Evolutionary conservation across 2,113 vertebrate species (phyloP).

Genomic region (Osmerus eperlanus): DNA sequence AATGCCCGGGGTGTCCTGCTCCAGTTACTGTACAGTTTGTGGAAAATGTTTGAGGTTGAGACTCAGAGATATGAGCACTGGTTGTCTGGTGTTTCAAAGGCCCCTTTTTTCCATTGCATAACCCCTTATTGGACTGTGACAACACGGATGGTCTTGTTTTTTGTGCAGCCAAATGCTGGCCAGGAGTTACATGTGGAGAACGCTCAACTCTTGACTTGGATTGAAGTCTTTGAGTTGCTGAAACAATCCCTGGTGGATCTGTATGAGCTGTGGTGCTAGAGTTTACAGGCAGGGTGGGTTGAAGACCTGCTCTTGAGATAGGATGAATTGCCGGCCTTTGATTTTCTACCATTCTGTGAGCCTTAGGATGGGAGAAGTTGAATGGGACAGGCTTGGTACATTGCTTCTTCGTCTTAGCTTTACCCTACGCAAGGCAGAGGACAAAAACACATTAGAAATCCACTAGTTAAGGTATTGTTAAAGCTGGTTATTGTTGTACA

Average conservation of each 20-base stretch:
- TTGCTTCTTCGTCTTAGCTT: conserved; percentile 63
- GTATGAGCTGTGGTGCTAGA: not conserved
- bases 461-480: no score
- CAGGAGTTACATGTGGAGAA: not conserved
- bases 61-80: not conserved
- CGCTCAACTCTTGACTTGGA: not conserved
- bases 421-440: conserved; percentile 53
- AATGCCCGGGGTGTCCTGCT: conserved; percentile 1
- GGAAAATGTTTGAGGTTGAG: not conserved
- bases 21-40: conserved; percentile 8
- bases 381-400: conserved; percentile 69
- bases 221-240: not conserved
- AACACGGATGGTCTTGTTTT: not conserved
- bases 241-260: conserved; percentile 17
- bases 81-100: conserved; percentile 6
- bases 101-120: not conserved
- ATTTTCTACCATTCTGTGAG: conserved; percentile 16
- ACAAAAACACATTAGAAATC: not conserved
- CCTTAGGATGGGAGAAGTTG: conserved; percentile 57
- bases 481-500: no score
- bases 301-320: conserved; percentile 6
- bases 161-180: not conserved
- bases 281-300: conserved; percentile 8
- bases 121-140: not conserved
- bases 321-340: conserved; percentile 1